phyloP scores from a whole-genome alignment of 2,797 vertebrate species.

The Calcarius lapponicus region DNA sequence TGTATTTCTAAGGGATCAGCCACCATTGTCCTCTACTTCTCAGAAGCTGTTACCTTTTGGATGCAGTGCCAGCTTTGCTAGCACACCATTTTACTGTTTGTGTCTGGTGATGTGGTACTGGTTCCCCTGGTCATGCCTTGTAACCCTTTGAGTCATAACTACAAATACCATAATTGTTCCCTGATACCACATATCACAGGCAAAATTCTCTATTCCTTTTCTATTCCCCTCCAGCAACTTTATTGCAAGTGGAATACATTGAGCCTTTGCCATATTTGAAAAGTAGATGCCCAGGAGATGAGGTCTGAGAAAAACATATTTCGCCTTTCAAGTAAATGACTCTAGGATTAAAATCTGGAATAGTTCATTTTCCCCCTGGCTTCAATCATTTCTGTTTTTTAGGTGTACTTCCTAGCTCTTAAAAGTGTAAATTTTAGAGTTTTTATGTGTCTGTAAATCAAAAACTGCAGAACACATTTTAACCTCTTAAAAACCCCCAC shows the following conservation, averaged over 20 bases:
- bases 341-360: conserved; percentile 33
- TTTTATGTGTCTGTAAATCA: conserved; percentile 59
- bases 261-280: background rate
- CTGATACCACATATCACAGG: background rate
- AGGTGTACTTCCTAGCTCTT: background rate
- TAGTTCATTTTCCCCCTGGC: background rate
- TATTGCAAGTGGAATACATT: background rate
- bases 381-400: conserved; percentile 39
- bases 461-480: conserved; percentile 31
- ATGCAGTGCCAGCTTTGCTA: background rate
- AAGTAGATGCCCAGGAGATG: background rate
- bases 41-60: background rate
- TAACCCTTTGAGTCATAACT: background rate
- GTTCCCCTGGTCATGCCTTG: background rate
- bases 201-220: background rate
- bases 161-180: background rate
- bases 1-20: background rate
- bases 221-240: background rate
- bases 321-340: conserved; percentile 44
- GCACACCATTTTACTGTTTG: background rate
- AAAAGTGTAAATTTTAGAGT: conserved; percentile 13
- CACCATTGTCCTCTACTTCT: background rate
- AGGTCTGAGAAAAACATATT: conserved; percentile 29
- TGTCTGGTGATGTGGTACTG: background rate
- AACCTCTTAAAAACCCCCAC: background rate